phyloP scores from a whole-genome alignment of 2,797 vertebrate species.

The Brachyalestes nurse region DNA sequence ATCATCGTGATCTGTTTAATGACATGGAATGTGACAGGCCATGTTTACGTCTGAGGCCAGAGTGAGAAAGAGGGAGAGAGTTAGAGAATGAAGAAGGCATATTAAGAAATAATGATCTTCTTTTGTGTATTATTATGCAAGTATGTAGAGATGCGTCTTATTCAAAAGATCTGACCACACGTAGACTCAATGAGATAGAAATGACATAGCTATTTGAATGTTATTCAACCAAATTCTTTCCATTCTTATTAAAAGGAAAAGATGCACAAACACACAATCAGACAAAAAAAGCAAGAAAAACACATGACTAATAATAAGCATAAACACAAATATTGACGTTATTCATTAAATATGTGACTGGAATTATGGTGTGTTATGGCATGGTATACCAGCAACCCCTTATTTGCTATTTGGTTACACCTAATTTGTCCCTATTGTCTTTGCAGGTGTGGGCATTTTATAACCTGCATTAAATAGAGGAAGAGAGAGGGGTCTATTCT shows the following conservation, averaged over 20 bases:
- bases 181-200: not conserved
- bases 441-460: not conserved
- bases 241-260: not conserved
- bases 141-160: not conserved
- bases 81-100: not conserved
- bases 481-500: not conserved
- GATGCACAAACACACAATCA: not conserved
- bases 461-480: not conserved
- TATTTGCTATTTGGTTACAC: not conserved
- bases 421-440: not conserved
- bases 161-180: not conserved
- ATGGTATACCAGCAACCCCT: not conserved
- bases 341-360: not conserved
- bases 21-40: slow-evolving; percentile 44
- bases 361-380: not conserved
- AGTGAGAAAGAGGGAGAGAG: not conserved
- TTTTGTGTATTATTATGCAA: too few relatives aligned
- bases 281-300: not conserved
- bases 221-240: not conserved
- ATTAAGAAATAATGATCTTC: not conserved
- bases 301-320: not conserved
- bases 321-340: not conserved
- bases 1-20: slow-evolving; percentile 41
- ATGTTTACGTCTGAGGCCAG: slow-evolving; percentile 33
- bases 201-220: not conserved